These are phyloP conservation scores for Seira ritae DNA, from an alignment of 2,888 invertebrate species.

Conservation along the genomic window DNA sequence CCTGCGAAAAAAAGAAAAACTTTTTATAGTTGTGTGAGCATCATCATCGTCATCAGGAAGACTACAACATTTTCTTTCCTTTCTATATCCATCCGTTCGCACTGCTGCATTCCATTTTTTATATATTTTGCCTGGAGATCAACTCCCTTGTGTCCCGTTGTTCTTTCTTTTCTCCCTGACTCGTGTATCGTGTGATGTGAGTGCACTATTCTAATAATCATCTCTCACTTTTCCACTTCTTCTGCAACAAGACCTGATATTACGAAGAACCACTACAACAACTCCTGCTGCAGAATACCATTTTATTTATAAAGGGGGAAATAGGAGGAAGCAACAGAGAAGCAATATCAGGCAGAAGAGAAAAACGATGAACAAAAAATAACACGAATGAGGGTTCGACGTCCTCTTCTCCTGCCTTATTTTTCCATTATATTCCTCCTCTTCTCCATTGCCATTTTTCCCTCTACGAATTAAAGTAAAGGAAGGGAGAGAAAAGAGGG, in stretches of 20 bases:
- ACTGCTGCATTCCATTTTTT: slow-evolving; percentile 36
- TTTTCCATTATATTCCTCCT: neutral
- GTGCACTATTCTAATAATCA: slow-evolving; percentile 12
- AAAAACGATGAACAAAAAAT: slow-evolving; percentile 3
- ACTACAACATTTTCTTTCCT: slow-evolving; percentile 10
- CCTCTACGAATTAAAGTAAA: slow-evolving; percentile 38
- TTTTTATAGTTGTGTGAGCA: slow-evolving; percentile 1
- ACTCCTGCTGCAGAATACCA: neutral
- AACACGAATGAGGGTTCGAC: slow-evolving; percentile 51
- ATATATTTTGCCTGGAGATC: slow-evolving; percentile 55
- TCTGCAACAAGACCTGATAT: slow-evolving; percentile 5
- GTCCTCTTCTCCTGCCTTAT: slow-evolving; percentile 22
- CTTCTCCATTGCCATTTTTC: slow-evolving; percentile 33
- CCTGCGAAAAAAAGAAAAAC: slow-evolving; percentile 28
- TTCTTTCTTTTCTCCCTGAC: slow-evolving; percentile 27
- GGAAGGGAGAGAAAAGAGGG: slow-evolving; percentile 35
- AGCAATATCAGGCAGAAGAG: neutral
- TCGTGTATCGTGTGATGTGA: slow-evolving; percentile 26
- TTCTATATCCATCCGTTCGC: slow-evolving; percentile 1
- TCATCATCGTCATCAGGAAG: neutral
- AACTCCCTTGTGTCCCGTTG: slow-evolving; percentile 59
- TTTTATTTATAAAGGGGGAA: slow-evolving; percentile 14
- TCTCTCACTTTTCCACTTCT: slow-evolving; percentile 9
- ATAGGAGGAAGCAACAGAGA: slow-evolving; percentile 2
- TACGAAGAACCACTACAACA: neutral